Percentiles rank a stretch among this genome's conserved stretches.
These are phyloP conservation scores for Mythimna impura DNA, from an alignment of 2,888 invertebrate genomes.

Conservation along the genomic window DNA sequence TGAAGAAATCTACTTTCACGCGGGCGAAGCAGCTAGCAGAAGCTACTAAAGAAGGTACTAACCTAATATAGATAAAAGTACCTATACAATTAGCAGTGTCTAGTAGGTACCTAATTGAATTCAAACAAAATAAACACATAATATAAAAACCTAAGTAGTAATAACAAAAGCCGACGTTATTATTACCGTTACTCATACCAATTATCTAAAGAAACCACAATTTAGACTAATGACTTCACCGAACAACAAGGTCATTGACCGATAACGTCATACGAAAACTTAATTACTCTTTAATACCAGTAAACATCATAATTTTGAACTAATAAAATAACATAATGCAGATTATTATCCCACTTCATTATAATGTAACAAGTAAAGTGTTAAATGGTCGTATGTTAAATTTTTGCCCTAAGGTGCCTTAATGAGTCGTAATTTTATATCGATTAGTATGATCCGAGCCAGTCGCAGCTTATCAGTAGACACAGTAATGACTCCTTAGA, in stretches of 20 bases:
- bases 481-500: constrained; percentile 56
- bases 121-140: constrained; percentile 19
- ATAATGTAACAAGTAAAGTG: background rate
- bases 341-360: background rate
- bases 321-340: background rate
- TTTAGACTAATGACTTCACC: constrained; percentile 35
- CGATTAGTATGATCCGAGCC: constrained; percentile 16
- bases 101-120: constrained; percentile 2
- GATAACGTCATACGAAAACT: constrained; percentile 43
- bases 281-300: constrained; percentile 10
- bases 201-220: constrained; percentile 35
- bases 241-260: constrained; percentile 51
- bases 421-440: constrained; percentile 24
- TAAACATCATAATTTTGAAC: constrained; percentile 25
- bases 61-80: background rate
- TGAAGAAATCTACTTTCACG: too few relatives aligned
- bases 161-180: constrained; percentile 10
- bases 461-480: constrained; percentile 35
- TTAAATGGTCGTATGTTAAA: background rate
- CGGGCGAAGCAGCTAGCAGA: too few relatives aligned
- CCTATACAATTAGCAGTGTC: background rate
- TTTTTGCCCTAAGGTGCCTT: background rate
- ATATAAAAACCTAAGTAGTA: background rate
- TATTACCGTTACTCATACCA: constrained; percentile 22
- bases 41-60: too few relatives aligned